Evolutionary conservation across 53 echinoderm and acorn worm species (phyloP), one percentile per base, ranked within the genome.

Genomic region (Holothuria leucospilota): DNA sequence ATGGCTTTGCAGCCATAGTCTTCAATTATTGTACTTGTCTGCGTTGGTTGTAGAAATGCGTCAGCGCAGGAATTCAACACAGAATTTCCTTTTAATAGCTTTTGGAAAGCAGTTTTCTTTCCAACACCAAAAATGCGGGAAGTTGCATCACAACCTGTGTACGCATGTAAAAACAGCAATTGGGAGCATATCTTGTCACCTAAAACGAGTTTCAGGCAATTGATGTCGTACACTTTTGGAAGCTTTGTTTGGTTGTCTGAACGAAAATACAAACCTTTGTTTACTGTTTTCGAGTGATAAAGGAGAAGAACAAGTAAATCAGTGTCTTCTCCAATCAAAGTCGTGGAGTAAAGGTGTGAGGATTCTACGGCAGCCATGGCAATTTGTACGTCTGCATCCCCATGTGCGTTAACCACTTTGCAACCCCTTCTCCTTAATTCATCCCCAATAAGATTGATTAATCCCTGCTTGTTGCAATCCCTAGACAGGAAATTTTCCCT

Each of bases 101-200:
- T 90, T 65, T 78, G 85, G 69, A 85, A 90, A 34, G 86, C 90
- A 68, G 78, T 29, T 30, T 86, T 85, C 66, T 89, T 90, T 12
- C 85, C 90, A 67, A 90, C 80, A 29, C 85, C 81, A 68, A 90
- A 90, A 69, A 90, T 85, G 25, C 89, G 71, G 58, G 86, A 90
- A 20, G 81, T 85, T 69, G 89, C 2, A 84, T 72, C 89, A 84
- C 89, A 83, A 30, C 89, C 84, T 14, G 89, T 89, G 63, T 34
- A 34, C 34, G 3, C 34, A 34, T 34, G 34, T 34, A 34, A 1
- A 34, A 90, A 86, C 25, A 82, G 83, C 29, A 90, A 68, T 58
- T 85, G 59, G 3, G 58, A 66, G 66, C 90, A 90, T n/a, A 89
- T 1, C 11, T 89, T 46, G 0, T 72, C 21, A 21, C 79, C 79